Evolutionary conservation across 2,888 invertebrate genomes (phyloP).

Genomic region (Tineola bisselliella): DNA sequence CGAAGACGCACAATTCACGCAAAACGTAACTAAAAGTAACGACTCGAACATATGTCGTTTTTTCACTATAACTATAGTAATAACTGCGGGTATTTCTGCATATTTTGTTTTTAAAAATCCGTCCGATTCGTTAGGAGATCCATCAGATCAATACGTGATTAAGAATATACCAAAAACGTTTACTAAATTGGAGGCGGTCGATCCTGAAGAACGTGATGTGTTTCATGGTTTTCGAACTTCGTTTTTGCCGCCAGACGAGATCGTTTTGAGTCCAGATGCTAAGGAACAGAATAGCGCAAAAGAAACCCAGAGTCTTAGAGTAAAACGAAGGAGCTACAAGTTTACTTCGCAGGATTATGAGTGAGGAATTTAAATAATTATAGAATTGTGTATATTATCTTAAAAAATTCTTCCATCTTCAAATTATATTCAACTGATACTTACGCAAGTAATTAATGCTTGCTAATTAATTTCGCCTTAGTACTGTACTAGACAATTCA

Average conservation of each 20-base stretch:
- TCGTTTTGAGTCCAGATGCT: constrained; percentile 42
- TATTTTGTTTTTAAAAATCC: constrained; percentile 31
- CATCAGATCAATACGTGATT: constrained; percentile 42
- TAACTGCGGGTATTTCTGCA: constrained; percentile 16
- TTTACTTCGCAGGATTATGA: constrained; percentile 34
- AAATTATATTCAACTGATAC: no score
- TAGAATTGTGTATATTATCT: no score
- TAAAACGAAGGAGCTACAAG: constrained; percentile 40
- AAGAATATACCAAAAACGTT: constrained; percentile 47
- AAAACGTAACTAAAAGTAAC: not conserved
- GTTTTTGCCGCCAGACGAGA: constrained; percentile 66
- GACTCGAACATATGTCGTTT: not conserved
- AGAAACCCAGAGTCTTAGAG: constrained; percentile 23
- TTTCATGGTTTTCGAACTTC: constrained; percentile 72
- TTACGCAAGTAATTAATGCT: no score
- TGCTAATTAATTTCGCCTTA: no score
- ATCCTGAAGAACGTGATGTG: constrained; percentile 68
- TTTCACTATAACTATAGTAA: not conserved
- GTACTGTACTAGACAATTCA: no score
- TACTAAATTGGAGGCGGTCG: constrained; percentile 41
- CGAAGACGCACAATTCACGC: not conserved
- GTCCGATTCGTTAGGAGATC: constrained; percentile 36
- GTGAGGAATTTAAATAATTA: constrained; percentile 29
- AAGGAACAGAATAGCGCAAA: constrained; percentile 26
- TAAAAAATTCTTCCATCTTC: no score